A percentile compares a stretch with the other conserved stretches of the same genome.
phyloP scores from a whole-genome alignment of 1,140 invertebrate genomes.

The Charaxes varanes region DNA sequence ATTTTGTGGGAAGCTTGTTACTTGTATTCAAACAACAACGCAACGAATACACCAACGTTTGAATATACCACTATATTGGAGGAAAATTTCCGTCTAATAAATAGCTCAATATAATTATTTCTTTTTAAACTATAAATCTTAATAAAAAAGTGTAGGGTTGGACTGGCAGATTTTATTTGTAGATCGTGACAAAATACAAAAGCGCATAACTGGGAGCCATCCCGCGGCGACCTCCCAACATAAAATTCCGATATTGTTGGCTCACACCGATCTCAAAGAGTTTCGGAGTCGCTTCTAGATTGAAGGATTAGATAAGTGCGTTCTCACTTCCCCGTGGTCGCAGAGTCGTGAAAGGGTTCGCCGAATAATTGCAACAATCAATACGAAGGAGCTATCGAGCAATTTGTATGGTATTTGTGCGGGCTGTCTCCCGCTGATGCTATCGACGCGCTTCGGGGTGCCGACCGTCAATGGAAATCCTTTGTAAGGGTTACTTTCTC shows the following conservation, averaged over 20 bases:
- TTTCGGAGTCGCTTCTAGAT: slow-evolving; percentile 43
- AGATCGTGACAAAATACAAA: slow-evolving; percentile 63
- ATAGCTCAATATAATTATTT: background rate
- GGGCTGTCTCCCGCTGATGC: slow-evolving; percentile 67
- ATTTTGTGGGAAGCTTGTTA: slow-evolving; percentile 57
- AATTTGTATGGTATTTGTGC: slow-evolving; percentile 73
- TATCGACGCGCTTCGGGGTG: slow-evolving; percentile 59
- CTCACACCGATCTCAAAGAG: slow-evolving; percentile 63
- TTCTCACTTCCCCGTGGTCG: slow-evolving; percentile 68
- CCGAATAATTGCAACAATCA: slow-evolving; percentile 72
- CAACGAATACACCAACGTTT: slow-evolving; percentile 9
- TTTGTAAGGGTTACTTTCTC: slow-evolving; percentile 57
- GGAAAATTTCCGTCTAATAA: background rate
- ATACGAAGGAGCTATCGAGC: slow-evolving; percentile 66
- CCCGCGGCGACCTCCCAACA: slow-evolving; percentile 46
- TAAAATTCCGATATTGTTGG: slow-evolving; percentile 32
- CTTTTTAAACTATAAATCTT: slow-evolving; percentile 15
- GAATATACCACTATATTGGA: slow-evolving; percentile 17
- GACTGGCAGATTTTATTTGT: slow-evolving; percentile 39
- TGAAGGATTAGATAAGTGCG: slow-evolving; percentile 53
- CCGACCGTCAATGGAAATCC: slow-evolving; percentile 46
- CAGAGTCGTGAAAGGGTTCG: slow-evolving; percentile 57
- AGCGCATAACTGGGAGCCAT: slow-evolving; percentile 34
- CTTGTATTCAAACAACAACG: slow-evolving; percentile 16
- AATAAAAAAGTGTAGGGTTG: slow-evolving; percentile 20